These are phyloP conservation scores for Poeciliopsis prolifica DNA, from an alignment of 2,113 vertebrate genomes.

Conservation along the genomic window DNA sequence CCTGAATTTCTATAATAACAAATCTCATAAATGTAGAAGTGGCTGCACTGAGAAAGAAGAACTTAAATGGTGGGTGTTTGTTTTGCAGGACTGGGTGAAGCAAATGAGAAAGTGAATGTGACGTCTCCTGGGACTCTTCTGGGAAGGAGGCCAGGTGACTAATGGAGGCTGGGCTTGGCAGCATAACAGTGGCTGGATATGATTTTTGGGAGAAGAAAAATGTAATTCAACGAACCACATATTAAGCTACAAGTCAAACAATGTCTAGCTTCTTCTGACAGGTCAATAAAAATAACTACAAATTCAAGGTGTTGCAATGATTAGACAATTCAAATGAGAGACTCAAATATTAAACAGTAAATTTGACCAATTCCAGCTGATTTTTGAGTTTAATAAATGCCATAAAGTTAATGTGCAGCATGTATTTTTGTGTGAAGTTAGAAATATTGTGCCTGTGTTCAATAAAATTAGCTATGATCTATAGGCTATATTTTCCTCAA, in stretches of 20 bases:
- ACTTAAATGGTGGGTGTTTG: conserved; percentile 5
- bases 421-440: too few relatives aligned
- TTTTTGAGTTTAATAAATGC: too few relatives aligned
- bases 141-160: conserved; percentile 31
- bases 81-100: conserved; percentile 35
- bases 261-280: neutral
- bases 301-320: neutral
- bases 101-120: conserved; percentile 19
- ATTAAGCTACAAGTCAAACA: neutral
- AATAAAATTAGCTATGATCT: too few relatives aligned
- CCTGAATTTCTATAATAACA: neutral
- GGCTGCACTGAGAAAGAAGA: conserved; percentile 22
- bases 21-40: conserved; percentile 12
- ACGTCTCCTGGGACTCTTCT: conserved; percentile 41
- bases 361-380: too few relatives aligned
- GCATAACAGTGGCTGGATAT: conserved; percentile 42
- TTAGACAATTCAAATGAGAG: neutral
- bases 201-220: conserved; percentile 43
- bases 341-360: too few relatives aligned
- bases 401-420: too few relatives aligned
- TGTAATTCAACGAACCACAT: conserved; percentile 9
- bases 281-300: neutral
- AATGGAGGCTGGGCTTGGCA: conserved; percentile 49
- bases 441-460: too few relatives aligned
- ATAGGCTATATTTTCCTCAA: too few relatives aligned